These are phyloP conservation scores for Geophilus truncorum DNA, from an alignment of 2,888 invertebrate species.

Conservation along the genomic window DNA sequence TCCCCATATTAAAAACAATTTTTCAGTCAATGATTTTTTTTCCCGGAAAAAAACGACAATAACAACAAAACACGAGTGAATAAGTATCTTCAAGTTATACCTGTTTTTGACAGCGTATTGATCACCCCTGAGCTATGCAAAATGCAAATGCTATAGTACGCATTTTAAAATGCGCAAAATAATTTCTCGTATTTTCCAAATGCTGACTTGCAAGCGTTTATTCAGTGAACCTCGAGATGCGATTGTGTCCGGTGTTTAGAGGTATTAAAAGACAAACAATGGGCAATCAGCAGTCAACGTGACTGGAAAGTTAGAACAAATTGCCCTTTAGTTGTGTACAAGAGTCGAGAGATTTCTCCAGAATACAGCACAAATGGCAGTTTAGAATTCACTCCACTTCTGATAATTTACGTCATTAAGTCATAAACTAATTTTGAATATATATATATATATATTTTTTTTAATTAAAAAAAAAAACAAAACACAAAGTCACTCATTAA, in stretches of 20 bases:
- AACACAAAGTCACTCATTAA: neutral
- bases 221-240: neutral
- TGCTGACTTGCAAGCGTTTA: neutral
- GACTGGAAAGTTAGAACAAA: neutral
- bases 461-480: neutral
- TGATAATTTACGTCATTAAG: neutral
- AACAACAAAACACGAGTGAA: neutral
- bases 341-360: neutral
- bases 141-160: neutral
- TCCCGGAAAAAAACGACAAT: neutral
- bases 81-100: neutral
- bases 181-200: neutral
- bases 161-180: neutral
- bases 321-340: neutral
- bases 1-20: neutral
- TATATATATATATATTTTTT: neutral
- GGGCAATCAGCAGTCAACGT: neutral
- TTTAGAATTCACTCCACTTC: neutral
- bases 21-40: neutral
- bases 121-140: neutral
- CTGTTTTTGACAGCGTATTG: constrained; percentile 4
- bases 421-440: neutral
- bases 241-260: neutral
- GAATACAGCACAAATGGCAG: neutral
- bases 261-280: neutral